Percentiles rank a stretch among this genome's conserved stretches.
phyloP scores from a whole-genome alignment of 2,797 vertebrate species.

The Artibeus lituratus region DNA sequence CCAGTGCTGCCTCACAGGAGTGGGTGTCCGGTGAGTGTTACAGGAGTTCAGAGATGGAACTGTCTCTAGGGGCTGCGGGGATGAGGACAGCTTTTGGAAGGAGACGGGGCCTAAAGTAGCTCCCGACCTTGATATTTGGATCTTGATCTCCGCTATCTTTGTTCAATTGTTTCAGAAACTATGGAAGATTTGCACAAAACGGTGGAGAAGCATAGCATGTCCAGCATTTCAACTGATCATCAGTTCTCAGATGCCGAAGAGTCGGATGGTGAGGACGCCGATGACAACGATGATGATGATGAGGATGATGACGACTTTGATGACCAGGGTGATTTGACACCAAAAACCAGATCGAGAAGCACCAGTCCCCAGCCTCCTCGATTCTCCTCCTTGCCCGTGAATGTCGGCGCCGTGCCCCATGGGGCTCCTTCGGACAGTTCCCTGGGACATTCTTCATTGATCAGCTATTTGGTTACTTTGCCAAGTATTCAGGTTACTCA shows the following conservation, averaged over 20 bases:
- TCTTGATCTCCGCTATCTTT: not conserved
- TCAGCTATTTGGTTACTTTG: constrained; percentile 94
- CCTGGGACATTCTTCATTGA: constrained; percentile 88
- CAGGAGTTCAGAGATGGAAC: not conserved
- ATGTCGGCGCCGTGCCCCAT: constrained; percentile 85
- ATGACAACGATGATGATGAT: constrained; percentile 96
- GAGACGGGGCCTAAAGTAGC: not conserved
- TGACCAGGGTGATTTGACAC: constrained; percentile 95
- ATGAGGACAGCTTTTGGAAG: not conserved
- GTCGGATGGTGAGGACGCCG: constrained; percentile 94
- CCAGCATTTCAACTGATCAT: constrained; percentile 87
- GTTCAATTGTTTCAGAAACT: constrained; percentile 81
- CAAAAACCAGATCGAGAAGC: constrained; percentile 95
- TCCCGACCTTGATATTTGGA: not conserved
- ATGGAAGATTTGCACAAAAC: constrained; percentile 91
- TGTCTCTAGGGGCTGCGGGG: not conserved
- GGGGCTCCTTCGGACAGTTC: constrained; percentile 84
- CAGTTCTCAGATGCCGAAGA: constrained; percentile 98
- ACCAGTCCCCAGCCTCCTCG: constrained; percentile 93
- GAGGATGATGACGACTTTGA: constrained; percentile 98
- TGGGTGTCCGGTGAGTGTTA: not conserved
- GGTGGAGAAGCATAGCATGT: constrained; percentile 86
- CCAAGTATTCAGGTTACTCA: constrained; percentile 97
- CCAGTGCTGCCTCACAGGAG: not conserved
- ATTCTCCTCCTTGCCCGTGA: constrained; percentile 89